Base-by-base conservation (phyloP, 2,888 invertebrate species). In the Cantharis lateralis region DNA sequence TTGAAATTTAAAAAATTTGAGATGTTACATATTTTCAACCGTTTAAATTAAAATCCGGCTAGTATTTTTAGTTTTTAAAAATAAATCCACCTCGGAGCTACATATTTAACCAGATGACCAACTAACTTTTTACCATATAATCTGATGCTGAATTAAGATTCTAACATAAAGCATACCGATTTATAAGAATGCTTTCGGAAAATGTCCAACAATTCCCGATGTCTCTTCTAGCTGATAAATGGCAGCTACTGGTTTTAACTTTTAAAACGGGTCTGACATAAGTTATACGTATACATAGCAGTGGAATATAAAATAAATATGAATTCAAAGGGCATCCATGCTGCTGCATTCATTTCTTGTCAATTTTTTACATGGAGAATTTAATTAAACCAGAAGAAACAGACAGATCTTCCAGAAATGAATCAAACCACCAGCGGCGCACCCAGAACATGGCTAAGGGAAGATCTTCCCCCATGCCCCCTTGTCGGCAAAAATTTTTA, bases 201-300 rank as follows among this genome's bases (percentile, higher is more conserved):
- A 81, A 81, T 78, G 81, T 81, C 80, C 81, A 83, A 83, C 83
- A 83, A 84, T 82, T 81, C 80, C 75, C 77, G 74, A 80, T 77
- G 77, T 79, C 80, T 80, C 78, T 78, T 77, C 78, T 84, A 82
- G 82, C 83, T 85, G 84, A 85, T 83, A 82, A 81, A 83, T 83
- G 82, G 82, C 83, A 77, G 85, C 85, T 85, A 85, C 85, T 85
- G 85, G 85, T 85, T 84, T 85, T 85, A 83, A 84, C 82, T 82
- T 81, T 79, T 78, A 77, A 80, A 79, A 75, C 75, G 72, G 74
- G 73, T 75, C 76, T 74, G 74, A 72, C 75, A 74, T 78, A 78
- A 78, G 74, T 78, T 76, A 78, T 76, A 72, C 76, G 72, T 71
- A 74, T 69, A 74, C 72, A 48, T 48, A 74, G 76, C 74, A 76